Percentiles rank a stretch among this genome's conserved stretches.
Conservation (phyloP, 2,888 invertebrate genomes). For the Helobdella robusta region DNA sequence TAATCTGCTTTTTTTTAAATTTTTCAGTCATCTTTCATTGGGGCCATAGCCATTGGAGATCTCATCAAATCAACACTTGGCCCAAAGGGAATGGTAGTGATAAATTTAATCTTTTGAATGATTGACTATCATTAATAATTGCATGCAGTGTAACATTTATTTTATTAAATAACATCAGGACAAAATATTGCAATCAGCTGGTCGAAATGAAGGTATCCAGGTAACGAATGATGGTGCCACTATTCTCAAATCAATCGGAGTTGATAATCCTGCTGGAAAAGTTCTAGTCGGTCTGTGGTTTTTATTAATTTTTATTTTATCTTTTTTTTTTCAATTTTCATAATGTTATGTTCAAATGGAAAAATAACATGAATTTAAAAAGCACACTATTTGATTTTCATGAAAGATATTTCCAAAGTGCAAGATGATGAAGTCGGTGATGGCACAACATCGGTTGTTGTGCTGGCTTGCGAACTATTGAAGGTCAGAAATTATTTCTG, state of each 20-base stretch:
- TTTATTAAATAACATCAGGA: constrained; percentile 45
- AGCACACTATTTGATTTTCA: constrained; percentile 4
- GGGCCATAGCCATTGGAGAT: constrained; percentile 96
- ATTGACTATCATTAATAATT: not conserved
- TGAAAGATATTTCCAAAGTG: constrained; percentile 80
- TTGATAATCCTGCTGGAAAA: constrained; percentile 98
- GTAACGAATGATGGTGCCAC: constrained; percentile 99
- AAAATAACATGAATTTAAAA: not conserved
- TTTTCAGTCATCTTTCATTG: constrained; percentile 85
- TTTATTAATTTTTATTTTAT: not conserved
- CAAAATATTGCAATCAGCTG: constrained; percentile 52
- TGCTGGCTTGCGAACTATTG: constrained; percentile 81
- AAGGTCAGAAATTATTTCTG: constrained; percentile 49
- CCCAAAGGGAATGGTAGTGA: constrained; percentile 82
- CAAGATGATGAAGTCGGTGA: constrained; percentile 99
- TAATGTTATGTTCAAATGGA: not conserved
- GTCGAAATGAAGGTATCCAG: constrained; percentile 59
- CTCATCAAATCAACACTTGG: constrained; percentile 94
- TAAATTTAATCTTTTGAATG: constrained; percentile 5
- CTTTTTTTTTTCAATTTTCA: constrained; percentile 7
- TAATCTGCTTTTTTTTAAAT: constrained; percentile 32
- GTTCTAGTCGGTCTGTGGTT: constrained; percentile 67
- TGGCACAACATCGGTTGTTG: constrained; percentile 98
- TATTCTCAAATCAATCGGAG: constrained; percentile 85
- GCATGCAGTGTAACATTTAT: not conserved